phyloP scores from a whole-genome alignment of 2,888 invertebrate genomes.

The Itoplectis maculator region DNA sequence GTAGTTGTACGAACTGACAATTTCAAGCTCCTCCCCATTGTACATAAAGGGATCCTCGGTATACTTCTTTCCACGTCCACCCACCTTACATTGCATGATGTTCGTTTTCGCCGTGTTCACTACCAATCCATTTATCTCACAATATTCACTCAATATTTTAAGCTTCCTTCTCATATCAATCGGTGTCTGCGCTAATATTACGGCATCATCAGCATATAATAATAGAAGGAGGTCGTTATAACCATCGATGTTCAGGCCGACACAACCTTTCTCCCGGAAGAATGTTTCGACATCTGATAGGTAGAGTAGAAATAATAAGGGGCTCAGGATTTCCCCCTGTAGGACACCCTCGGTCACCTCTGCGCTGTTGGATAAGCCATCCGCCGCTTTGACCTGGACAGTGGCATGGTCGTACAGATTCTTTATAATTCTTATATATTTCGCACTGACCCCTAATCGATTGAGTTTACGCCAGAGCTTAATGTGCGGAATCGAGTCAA shows the following conservation, averaged over 20 bases:
- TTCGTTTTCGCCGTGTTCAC: conserved; percentile 32
- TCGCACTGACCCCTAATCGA: conserved; percentile 54
- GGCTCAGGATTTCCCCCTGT: conserved; percentile 15
- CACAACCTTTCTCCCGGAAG: conserved; percentile 2
- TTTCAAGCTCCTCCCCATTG: not conserved
- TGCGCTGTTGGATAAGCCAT: not conserved
- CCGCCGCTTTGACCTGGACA: not conserved
- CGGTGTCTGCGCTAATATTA: conserved; percentile 22
- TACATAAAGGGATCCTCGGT: not conserved
- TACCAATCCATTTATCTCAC: not conserved
- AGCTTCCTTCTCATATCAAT: conserved; percentile 7
- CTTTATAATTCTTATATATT: conserved; percentile 58
- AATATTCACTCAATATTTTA: conserved; percentile 22
- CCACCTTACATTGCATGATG: not conserved
- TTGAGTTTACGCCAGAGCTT: conserved; percentile 63
- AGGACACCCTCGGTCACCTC: conserved; percentile 25
- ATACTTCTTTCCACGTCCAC: not conserved
- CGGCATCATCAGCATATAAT: conserved; percentile 37
- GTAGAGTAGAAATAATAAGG: conserved; percentile 44
- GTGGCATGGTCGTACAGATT: conserved; percentile 33
- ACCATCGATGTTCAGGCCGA: conserved; percentile 30
- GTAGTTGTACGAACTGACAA: not conserved
- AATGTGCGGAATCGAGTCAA: conserved; percentile 60
- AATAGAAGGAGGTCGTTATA: conserved; percentile 15
- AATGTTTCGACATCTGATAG: conserved; percentile 32